Base-by-base conservation (phyloP, 2,888 invertebrate species). In the Ditula angustiorana region DNA sequence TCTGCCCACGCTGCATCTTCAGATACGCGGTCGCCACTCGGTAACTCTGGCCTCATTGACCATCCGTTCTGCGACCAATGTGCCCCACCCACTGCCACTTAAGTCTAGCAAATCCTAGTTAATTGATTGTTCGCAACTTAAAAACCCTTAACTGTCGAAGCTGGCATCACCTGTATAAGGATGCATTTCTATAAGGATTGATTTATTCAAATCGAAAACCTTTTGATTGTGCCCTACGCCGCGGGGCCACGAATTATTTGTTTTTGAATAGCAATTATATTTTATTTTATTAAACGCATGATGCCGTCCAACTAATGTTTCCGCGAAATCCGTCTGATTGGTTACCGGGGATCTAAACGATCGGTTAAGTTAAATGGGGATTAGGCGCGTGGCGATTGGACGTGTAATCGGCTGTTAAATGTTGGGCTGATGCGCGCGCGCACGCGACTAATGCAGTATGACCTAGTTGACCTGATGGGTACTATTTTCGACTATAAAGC, bases 201-300 rank as follows among this genome's bases (percentile, higher is more conserved):
- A 91, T 91, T 92, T 92, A 92, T 92, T 92, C 89, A 92, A 91
- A 92, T 90, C 86, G 78, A 89, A 88, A 88, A 82, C 81, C 82
- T 85, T 86, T 86, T 86, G 89, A 88, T 87, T 82, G 87, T 88
- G 83, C 81, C 79, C 80, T 79, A 79, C 76, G 90, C 90, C 87
- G 86, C 84, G 78, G 90, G 87, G 85, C 71, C 73, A 74, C 73
- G 83, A 87, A 87, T 87, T 91, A 92, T 92, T 92, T 92, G 92
- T 90, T 92, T 92, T 91, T 89, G 87, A 88, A 89, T 89, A 80
- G 90, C 90, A 92, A 92, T 92, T 92, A 92, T 92, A 92, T 90
- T 92, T 91, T 91, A 91, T 91, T 92, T 90, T 89, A 92, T 84
- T 79, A 79, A 87, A 83, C 81, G 78, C 80, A 90, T 90, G 87